Evolutionary conservation across 1,140 invertebrate genomes (phyloP).

Genomic region (Meloidogyne hapla): DNA sequence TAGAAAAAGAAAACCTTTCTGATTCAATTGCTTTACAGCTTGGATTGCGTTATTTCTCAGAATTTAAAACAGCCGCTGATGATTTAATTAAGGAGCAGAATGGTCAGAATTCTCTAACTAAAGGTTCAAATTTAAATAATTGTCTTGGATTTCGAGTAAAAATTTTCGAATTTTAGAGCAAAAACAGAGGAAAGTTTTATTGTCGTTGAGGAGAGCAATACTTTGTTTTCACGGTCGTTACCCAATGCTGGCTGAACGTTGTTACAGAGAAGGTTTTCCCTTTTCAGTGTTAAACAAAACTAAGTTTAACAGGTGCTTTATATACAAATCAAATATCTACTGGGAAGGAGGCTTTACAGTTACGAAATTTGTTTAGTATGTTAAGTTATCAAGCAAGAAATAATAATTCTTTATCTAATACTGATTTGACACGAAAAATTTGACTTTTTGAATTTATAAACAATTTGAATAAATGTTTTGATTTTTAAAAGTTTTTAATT

Average conservation of each 20-base stretch:
- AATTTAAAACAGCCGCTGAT: background rate
- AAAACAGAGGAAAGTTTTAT: background rate
- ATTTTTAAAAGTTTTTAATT: background rate
- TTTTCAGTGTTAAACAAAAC: background rate
- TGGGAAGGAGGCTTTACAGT: background rate
- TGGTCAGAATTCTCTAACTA: background rate
- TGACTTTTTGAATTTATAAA: background rate
- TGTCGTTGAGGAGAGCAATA: background rate
- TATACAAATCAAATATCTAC: background rate
- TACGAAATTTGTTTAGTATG: background rate
- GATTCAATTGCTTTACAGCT: too few relatives aligned
- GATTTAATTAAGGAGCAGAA: background rate
- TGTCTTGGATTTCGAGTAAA: background rate
- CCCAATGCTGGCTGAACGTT: background rate
- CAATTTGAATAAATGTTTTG: background rate
- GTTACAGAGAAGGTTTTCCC: background rate
- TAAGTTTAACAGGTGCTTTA: background rate
- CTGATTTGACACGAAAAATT: background rate
- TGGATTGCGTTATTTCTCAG: too few relatives aligned
- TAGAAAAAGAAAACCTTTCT: too few relatives aligned
- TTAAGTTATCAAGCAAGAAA: background rate
- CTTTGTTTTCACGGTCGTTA: background rate
- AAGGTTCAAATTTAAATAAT: background rate
- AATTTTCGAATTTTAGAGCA: background rate
- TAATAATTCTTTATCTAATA: background rate